phyloP scores from a whole-genome alignment of 1,140 invertebrate species.

The Zaprionus ghesquierei region DNA sequence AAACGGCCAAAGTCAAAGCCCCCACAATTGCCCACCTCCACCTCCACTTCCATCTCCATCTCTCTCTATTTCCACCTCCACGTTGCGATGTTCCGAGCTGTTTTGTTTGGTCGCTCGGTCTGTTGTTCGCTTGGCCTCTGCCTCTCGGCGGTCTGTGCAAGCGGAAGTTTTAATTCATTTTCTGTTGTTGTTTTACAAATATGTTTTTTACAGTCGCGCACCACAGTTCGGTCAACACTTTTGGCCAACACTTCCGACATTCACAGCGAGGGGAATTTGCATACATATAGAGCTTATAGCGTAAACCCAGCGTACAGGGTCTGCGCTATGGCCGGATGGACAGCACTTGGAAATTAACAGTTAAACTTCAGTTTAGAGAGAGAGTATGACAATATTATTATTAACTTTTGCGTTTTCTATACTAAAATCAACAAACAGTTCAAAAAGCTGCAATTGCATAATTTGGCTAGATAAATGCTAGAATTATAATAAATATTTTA shows the following conservation, averaged over 20 bases:
- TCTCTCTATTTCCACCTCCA: background rate
- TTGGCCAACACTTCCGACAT: slow-evolving; percentile 61
- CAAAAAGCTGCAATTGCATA: background rate
- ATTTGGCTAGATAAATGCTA: background rate
- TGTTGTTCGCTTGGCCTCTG: background rate
- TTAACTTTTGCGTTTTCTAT: background rate
- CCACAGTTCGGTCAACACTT: slow-evolving; percentile 34
- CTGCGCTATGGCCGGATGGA: slow-evolving; percentile 12
- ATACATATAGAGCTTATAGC: slow-evolving; percentile 4
- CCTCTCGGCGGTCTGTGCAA: slow-evolving; percentile 38
- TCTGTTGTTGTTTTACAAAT: slow-evolving; percentile 55
- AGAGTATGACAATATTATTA: slow-evolving; percentile 16
- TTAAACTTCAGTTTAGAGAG: slow-evolving; percentile 3
- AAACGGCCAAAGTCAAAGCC: slow-evolving; percentile 39
- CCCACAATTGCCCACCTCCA: slow-evolving; percentile 30
- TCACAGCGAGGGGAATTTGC: slow-evolving; percentile 26
- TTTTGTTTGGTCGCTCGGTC: slow-evolving; percentile 17
- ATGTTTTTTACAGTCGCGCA: slow-evolving; percentile 29
- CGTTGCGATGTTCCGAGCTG: background rate
- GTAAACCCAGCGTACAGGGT: background rate
- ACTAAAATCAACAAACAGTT: background rate
- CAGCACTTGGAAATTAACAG: slow-evolving; percentile 33
- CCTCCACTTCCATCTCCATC: slow-evolving; percentile 4
- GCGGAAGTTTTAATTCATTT: slow-evolving; percentile 78
- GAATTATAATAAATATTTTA: background rate